Base-by-base conservation (phyloP, 2,797 vertebrate species). In the Clarias laeviceps region DNA sequence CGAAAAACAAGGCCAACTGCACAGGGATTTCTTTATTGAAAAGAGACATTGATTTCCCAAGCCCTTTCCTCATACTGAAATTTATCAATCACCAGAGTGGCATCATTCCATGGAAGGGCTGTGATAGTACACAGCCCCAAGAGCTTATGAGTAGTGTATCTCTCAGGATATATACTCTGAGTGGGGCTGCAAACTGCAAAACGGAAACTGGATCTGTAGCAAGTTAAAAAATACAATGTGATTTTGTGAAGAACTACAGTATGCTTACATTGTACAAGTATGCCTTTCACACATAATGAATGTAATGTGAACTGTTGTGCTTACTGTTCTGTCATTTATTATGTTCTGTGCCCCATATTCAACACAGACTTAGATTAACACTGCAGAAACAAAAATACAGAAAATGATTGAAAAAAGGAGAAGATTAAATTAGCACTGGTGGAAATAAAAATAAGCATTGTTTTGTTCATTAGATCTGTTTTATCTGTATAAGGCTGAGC, bases 361-460 rank as follows among this genome's bases (percentile, higher is more conserved):
- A 74, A 24, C 84, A 59, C 76, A 94, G 94, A 83, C 27, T 2
- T 85, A 92, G 87, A 87, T 95, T 1, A 85, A 61, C 37, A 88
- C 83, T 22, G 88, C 90, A 0, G 89, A 92, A 89, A 86, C 88
- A 80, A 69, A 91, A 74, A 91, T 94, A 72, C 91, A 93, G 80
- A 90, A 93, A 64, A 93, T 94, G 93, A 94, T 94, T 88, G 82
- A 54, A 24, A 76, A 90, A 78, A 92, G 94, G 84, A 94, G n/a
- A 93, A 94, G 87, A 92, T 95, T 85, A 91, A 85, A 87, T 27
- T 11, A 65, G 92, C 93, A 0, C 83, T 92, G 76, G 32, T 27
- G 11, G 87, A 93, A 5, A 80, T 94, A 80, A 90, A 93, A 92
- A 94, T 94, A 57, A 87, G 83, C 27, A 81, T n/a, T 22, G 6